A percentile compares a stretch with the other conserved stretches of the same genome.
Evolutionary conservation across 1,140 invertebrate species (phyloP).

Genomic region (Zophobas atratus): DNA sequence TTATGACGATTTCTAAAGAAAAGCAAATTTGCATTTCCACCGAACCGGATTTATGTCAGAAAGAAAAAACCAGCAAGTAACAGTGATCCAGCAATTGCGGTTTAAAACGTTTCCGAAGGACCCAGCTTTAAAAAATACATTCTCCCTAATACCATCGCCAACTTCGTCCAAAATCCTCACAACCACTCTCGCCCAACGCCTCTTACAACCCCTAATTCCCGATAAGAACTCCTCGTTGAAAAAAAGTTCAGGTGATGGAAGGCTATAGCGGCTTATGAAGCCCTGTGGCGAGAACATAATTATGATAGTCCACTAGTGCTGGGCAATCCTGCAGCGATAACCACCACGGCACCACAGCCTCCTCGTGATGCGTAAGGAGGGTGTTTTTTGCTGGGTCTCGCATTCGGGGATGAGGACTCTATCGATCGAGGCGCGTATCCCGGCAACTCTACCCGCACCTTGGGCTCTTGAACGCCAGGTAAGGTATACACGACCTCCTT

Average conservation of each 20-base stretch:
- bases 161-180: too few relatives aligned
- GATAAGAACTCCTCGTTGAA: neutral
- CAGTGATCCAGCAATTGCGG: too few relatives aligned
- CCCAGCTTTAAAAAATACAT: too few relatives aligned
- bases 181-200: too few relatives aligned
- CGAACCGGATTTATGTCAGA: too few relatives aligned
- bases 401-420: slow-evolving; percentile 47
- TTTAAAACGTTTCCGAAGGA: too few relatives aligned
- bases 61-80: too few relatives aligned
- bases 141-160: too few relatives aligned
- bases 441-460: slow-evolving; percentile 52
- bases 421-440: slow-evolving; percentile 52
- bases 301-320: slow-evolving; percentile 2
- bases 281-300: slow-evolving; percentile 1
- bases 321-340: slow-evolving; percentile 20
- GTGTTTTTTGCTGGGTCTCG: slow-evolving; percentile 50
- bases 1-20: too few relatives aligned
- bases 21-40: too few relatives aligned
- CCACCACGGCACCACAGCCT: slow-evolving; percentile 18
- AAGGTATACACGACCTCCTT: slow-evolving; percentile 29
- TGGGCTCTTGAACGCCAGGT: slow-evolving; percentile 45
- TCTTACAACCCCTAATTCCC: neutral
- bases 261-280: neutral
- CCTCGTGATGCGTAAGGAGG: slow-evolving; percentile 41
- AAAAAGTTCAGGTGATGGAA: slow-evolving; percentile 6